Evolutionary conservation across 2,888 invertebrate genomes (phyloP), one percentile per base, ranked within the genome.

Genomic region (Ryuthela nishihirai): DNA sequence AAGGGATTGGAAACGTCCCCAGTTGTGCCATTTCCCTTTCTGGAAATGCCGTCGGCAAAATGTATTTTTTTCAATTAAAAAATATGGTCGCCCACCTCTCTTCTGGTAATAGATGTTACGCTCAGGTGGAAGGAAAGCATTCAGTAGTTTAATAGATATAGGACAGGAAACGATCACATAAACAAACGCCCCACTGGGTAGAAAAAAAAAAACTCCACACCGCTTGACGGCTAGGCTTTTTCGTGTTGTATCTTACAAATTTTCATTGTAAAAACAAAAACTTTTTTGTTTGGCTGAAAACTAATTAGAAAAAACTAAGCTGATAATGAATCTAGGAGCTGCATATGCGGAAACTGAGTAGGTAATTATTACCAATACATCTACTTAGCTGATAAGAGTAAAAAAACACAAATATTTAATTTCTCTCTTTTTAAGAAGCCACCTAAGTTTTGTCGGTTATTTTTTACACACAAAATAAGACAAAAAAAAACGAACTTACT

Each of bases 41-140:
- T 20, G 38, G 38, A 38, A 38, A 38, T 15, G 38, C 17, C n/a
- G 24, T 42, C 26, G 18, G 10, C 9, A 42, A 26, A 42, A 32
- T 29, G 20, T 32, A 10, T 32, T 12, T 23, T 21, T 12, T 32
- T 43, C 21, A 3, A 12, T 4, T 17, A 23, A 15, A 46, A 36
- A 36, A 36, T 46, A 24, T 46, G 36, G 46, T 46, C 36, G 23
- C 36, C 36, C 35, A 46, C 44, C 44, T 44, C 18, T 34, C 44
- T 44, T 23, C 34, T 21, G 29, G 23, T 12, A 20, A 23, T 26
- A 34, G 34, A 44, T 36, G 25, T 36, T 4, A 15, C 17, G 17
- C 36, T 36, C 17, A 46, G 46, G 36, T 46, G 35, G 24, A 17
- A 24, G 35, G 36, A 46, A 46, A 46, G 46, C 46, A 46, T 46